phyloP scores from a whole-genome alignment of 2,797 vertebrate genomes.

The Lepidocolaptes lacrymiger region DNA sequence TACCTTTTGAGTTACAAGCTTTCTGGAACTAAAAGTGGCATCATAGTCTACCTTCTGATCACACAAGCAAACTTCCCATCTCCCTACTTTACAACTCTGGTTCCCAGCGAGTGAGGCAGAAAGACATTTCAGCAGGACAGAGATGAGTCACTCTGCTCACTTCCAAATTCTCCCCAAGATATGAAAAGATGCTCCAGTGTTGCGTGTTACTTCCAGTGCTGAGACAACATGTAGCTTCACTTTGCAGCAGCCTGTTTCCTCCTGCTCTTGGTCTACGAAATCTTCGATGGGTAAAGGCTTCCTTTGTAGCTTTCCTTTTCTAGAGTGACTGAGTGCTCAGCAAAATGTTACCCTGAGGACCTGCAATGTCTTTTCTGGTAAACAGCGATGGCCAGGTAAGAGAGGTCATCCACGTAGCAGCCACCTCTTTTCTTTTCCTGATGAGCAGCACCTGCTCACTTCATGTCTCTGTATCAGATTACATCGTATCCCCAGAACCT shows the following conservation, averaged over 20 bases:
- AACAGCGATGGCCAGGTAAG: background rate
- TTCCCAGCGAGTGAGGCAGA: background rate
- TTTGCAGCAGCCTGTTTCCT: background rate
- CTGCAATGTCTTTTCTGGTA: background rate
- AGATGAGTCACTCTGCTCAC: background rate
- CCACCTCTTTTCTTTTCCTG: background rate
- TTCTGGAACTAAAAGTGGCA: background rate
- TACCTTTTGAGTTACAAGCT: background rate
- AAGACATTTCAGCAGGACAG: background rate
- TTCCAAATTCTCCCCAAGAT: background rate
- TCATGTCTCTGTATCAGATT: background rate
- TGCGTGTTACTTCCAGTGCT: background rate
- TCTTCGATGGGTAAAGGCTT: background rate
- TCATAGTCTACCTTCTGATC: background rate
- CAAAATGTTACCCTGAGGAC: background rate
- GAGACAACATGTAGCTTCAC: background rate
- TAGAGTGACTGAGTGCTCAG: background rate
- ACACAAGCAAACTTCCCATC: background rate
- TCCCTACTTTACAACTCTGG: background rate
- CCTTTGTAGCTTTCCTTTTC: background rate
- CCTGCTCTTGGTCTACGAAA: background rate
- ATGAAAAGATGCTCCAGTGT: background rate
- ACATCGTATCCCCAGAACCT: background rate
- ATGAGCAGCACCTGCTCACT: background rate
- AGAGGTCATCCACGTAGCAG: background rate